phyloP scores from a whole-genome alignment of 2,888 invertebrate genomes.

The Cephus spinipes region DNA sequence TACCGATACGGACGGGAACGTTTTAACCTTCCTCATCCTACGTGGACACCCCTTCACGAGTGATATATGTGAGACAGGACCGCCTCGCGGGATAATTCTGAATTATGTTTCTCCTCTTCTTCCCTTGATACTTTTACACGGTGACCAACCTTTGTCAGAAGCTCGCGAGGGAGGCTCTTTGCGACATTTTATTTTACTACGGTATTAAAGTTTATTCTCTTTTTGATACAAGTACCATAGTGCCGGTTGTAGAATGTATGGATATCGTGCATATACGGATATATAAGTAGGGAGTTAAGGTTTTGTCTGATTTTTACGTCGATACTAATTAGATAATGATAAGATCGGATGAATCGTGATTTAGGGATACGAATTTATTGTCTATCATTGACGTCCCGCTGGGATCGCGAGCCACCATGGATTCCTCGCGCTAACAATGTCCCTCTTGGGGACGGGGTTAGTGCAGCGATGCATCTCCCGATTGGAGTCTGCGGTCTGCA shows the following conservation, averaged over 20 bases:
- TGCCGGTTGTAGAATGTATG: not conserved
- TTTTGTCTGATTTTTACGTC: not conserved
- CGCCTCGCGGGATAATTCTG: slow-evolving; percentile 62
- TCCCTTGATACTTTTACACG: slow-evolving; percentile 18
- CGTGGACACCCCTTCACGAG: slow-evolving; percentile 47
- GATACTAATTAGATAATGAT: not conserved
- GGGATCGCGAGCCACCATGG: slow-evolving; percentile 2
- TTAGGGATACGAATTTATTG: slow-evolving; percentile 5
- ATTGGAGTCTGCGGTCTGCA: slow-evolving; percentile 32
- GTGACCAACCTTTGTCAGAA: slow-evolving; percentile 1
- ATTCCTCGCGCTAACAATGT: slow-evolving; percentile 12
- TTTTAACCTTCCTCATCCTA: slow-evolving; percentile 29
- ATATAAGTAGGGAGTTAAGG: not conserved
- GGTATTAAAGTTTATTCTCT: not conserved
- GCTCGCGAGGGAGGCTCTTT: not conserved
- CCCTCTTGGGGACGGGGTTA: slow-evolving; percentile 29
- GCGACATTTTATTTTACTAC: slow-evolving; percentile 5
- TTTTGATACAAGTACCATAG: too few relatives aligned
- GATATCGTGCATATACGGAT: not conserved
- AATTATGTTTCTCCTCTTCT: slow-evolving; percentile 63
- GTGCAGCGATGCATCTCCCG: slow-evolving; percentile 39
- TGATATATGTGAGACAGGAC: slow-evolving; percentile 60
- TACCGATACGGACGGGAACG: slow-evolving; percentile 16
- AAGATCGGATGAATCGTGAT: not conserved
- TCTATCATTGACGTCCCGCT: slow-evolving; percentile 5